phyloP scores from a whole-genome alignment of 2,113 vertebrate species.

The Hippocampus barbouri region DNA sequence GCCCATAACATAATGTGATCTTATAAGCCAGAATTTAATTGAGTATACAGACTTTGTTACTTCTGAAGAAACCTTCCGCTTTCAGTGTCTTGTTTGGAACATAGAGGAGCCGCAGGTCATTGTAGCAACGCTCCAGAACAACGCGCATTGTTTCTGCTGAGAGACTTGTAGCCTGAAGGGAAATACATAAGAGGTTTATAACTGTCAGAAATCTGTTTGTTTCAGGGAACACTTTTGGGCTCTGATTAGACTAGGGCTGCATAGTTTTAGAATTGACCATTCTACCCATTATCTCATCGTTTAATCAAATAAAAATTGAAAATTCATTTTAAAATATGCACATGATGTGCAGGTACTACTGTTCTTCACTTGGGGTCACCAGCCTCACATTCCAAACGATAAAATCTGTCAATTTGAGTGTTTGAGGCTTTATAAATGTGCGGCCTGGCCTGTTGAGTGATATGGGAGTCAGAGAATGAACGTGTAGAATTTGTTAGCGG shows the following conservation, averaged over 20 bases:
- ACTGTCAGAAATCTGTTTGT: not conserved
- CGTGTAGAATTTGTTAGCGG: no score
- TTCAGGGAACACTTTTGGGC: not conserved
- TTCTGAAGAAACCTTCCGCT: conserved; percentile 96
- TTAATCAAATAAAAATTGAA: not conserved
- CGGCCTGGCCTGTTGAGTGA: no score
- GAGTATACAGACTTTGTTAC: conserved; percentile 84
- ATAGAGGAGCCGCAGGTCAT: conserved; percentile 88
- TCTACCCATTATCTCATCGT: not conserved
- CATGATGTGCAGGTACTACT: no score
- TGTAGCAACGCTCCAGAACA: conserved; percentile 96
- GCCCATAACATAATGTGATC: not conserved
- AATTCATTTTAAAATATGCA: not conserved
- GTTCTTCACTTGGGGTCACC: no score
- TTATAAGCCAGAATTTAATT: conserved; percentile 4
- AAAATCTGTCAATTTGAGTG: no score
- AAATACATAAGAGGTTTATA: conserved; percentile 6
- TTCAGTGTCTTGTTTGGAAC: conserved; percentile 94
- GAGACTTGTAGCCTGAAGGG: conserved; percentile 77
- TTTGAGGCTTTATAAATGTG: no score
- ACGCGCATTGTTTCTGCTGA: conserved; percentile 88
- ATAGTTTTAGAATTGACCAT: not conserved
- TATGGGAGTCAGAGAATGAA: no score
- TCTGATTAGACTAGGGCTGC: not conserved
- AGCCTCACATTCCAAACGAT: no score